These are phyloP conservation scores for Chelonus formosanus DNA, from an alignment of 2,888 invertebrate genomes.

Conservation along the genomic window DNA sequence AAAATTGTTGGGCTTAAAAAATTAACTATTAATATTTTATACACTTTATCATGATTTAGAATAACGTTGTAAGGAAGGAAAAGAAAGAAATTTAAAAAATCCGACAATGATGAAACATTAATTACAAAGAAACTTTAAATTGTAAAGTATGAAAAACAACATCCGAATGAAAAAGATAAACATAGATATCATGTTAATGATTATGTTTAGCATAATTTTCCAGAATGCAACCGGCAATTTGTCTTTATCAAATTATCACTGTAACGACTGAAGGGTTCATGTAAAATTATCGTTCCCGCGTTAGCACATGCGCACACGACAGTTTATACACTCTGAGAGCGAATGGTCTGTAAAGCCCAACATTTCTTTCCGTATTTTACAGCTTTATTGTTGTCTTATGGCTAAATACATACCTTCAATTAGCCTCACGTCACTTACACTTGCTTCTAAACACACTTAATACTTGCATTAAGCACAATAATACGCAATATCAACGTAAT, in stretches of 20 bases:
- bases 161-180: slow-evolving; percentile 17
- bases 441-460: slow-evolving; percentile 35
- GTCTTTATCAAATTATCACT: slow-evolving; percentile 34
- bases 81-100: background rate
- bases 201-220: background rate
- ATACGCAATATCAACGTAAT: slow-evolving; percentile 38
- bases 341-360: slow-evolving; percentile 49
- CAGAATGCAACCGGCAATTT: slow-evolving; percentile 24
- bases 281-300: slow-evolving; percentile 56
- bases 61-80: no score
- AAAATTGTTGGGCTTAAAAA: no score
- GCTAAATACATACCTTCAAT: slow-evolving; percentile 45
- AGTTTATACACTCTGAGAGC: slow-evolving; percentile 54
- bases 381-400: slow-evolving; percentile 36
- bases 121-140: background rate
- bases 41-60: no score
- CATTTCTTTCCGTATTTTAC: slow-evolving; percentile 43
- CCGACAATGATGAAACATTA: background rate
- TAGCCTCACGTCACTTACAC: slow-evolving; percentile 28
- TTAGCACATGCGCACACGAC: slow-evolving; percentile 52
- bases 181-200: slow-evolving; percentile 6
- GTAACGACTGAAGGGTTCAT: slow-evolving; percentile 31
- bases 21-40: no score
- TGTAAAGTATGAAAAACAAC: slow-evolving; percentile 1
- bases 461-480: slow-evolving; percentile 50